These are phyloP conservation scores for Myotis lucifugus DNA, from an alignment of 2,113 vertebrate species.

Conservation along the genomic window DNA sequence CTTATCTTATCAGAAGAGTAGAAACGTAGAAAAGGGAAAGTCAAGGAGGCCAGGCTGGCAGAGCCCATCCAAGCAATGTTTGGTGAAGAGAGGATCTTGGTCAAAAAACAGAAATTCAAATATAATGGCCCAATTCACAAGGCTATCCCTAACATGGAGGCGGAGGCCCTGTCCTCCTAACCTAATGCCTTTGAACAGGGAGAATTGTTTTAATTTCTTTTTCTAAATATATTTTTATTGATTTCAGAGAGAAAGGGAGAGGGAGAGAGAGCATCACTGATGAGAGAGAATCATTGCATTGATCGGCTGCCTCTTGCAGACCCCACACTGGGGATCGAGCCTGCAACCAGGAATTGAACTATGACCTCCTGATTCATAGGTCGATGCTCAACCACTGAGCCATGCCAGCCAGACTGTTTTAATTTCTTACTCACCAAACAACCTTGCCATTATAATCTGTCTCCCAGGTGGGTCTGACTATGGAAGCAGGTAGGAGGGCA, in stretches of 20 bases:
- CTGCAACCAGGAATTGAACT: too few relatives aligned
- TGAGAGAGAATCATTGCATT: too few relatives aligned
- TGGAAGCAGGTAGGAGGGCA: too few relatives aligned
- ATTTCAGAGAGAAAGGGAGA: too few relatives aligned
- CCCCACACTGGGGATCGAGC: too few relatives aligned
- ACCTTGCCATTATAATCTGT: not conserved
- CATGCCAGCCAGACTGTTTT: too few relatives aligned
- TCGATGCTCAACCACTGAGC: too few relatives aligned
- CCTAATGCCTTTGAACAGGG: not conserved
- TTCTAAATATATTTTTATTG: too few relatives aligned
- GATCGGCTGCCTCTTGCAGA: too few relatives aligned
- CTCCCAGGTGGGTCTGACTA: not conserved
- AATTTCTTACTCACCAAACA: not conserved
- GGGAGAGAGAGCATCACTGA: too few relatives aligned
- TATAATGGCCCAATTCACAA: not conserved
- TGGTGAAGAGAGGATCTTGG: not conserved
- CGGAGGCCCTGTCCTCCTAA: not conserved
- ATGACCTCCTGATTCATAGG: too few relatives aligned
- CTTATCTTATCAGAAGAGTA: not conserved
- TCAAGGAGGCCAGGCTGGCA: not conserved
- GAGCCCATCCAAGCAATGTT: not conserved
- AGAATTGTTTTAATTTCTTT: not conserved
- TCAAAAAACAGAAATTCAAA: slow-evolving; percentile 26
- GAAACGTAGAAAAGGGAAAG: not conserved
- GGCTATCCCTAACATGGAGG: not conserved